A percentile compares a stretch with the other conserved stretches of the same genome.
Evolutionary conservation across 1,140 invertebrate species (phyloP).

Genomic region (Ips typographus): DNA sequence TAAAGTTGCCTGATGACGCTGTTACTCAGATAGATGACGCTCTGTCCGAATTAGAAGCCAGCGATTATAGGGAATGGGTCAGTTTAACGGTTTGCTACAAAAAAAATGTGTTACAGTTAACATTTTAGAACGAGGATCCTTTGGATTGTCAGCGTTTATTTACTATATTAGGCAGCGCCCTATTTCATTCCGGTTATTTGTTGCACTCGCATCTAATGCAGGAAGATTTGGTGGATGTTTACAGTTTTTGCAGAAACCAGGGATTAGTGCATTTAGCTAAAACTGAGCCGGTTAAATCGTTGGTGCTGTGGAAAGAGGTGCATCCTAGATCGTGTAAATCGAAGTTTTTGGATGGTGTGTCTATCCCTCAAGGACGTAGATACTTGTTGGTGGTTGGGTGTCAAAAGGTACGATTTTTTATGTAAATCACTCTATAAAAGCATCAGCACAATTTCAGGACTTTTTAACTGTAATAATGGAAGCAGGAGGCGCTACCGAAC

Average conservation of each 20-base stretch:
- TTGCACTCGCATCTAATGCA: conserved; percentile 71
- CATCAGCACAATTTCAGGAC: conserved; percentile 38
- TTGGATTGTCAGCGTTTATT: conserved; percentile 75
- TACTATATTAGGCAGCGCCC: conserved; percentile 71
- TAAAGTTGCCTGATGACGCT: conserved; percentile 72
- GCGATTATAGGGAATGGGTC: conserved; percentile 80
- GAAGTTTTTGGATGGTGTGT: neutral
- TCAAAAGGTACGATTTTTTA: conserved; percentile 58
- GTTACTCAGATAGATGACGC: conserved; percentile 77
- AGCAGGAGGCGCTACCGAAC: conserved; percentile 60
- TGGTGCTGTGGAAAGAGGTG: conserved; percentile 78
- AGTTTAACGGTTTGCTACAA: conserved; percentile 22
- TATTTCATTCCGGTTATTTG: conserved; percentile 72
- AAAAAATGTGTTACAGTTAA: neutral
- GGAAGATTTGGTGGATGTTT: conserved; percentile 69
- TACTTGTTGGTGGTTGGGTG: conserved; percentile 75
- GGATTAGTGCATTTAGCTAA: conserved; percentile 66
- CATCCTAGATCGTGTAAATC: conserved; percentile 57
- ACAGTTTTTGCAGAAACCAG: conserved; percentile 67
- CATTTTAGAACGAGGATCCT: conserved; percentile 70
- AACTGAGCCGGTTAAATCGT: conserved; percentile 65
- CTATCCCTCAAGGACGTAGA: conserved; percentile 61
- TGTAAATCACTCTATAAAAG: neutral
- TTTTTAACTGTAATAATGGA: conserved; percentile 72
- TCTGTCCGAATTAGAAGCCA: conserved; percentile 76